These are phyloP conservation scores for Poeciliopsis presidionis DNA, from an alignment of 2,797 vertebrate species.

Conservation along the genomic window DNA sequence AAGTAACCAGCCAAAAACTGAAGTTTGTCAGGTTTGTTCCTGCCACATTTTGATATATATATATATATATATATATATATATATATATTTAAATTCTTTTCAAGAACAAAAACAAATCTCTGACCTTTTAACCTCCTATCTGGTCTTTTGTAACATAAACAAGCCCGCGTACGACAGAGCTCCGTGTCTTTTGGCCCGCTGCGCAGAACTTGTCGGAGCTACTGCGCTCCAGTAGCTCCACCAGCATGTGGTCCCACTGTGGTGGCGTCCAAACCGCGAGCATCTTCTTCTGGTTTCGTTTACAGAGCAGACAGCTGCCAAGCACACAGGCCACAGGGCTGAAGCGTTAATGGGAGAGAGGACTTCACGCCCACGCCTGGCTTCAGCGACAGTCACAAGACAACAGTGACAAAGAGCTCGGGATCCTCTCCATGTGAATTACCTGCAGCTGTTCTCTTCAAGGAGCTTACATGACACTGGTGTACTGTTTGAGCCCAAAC, in stretches of 20 bases:
- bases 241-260: conserved; percentile 79
- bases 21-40: neutral
- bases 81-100: too few species aligned
- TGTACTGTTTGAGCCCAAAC: conserved; percentile 72
- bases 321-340: conserved; percentile 78
- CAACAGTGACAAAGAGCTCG: conserved; percentile 72
- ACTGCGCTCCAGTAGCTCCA: conserved; percentile 76
- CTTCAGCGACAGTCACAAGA: conserved; percentile 58
- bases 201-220: conserved; percentile 79
- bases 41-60: conserved; percentile 16
- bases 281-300: conserved; percentile 84
- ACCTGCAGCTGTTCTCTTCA: conserved; percentile 78
- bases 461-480: conserved; percentile 74
- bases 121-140: conserved; percentile 71
- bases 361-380: conserved; percentile 71
- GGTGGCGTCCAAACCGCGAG: conserved; percentile 78
- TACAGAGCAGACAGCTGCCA: conserved; percentile 79
- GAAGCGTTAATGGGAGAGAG: conserved; percentile 74
- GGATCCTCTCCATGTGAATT: conserved; percentile 63
- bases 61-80: too few species aligned
- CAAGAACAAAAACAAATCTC: conserved; percentile 25
- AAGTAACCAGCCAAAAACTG: neutral
- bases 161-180: conserved; percentile 79
- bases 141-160: conserved; percentile 70
- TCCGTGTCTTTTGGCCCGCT: conserved; percentile 63